These are phyloP conservation scores for Eretmochelys imbricata DNA, from an alignment of 2,113 vertebrate genomes.

Conservation along the genomic window DNA sequence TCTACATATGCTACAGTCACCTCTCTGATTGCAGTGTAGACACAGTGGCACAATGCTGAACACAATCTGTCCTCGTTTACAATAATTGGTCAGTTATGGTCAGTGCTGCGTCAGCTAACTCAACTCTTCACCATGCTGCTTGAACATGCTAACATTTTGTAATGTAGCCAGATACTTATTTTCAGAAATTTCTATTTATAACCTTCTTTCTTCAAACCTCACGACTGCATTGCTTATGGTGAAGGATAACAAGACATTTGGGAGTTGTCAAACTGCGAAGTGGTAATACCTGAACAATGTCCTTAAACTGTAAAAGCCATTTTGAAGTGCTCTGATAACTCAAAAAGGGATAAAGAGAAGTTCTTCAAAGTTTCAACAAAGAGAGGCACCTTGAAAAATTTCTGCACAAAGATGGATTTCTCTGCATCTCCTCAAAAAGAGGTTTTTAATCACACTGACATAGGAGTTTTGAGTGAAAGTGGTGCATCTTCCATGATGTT, in stretches of 20 bases:
- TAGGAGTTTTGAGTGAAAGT: background rate
- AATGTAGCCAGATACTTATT: constrained; percentile 18
- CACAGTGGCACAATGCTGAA: background rate
- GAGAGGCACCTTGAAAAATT: background rate
- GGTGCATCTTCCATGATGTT: background rate
- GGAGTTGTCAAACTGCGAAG: background rate
- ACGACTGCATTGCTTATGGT: background rate
- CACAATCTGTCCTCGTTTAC: constrained; percentile 9
- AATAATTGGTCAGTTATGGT: background rate
- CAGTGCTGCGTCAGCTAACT: background rate
- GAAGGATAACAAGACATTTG: fast-evolving
- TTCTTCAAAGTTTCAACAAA: background rate
- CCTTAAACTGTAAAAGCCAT: background rate
- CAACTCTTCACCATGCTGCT: constrained; percentile 1
- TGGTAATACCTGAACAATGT: background rate
- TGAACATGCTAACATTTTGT: background rate
- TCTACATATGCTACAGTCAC: background rate
- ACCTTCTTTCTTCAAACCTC: background rate
- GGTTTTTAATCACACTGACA: background rate
- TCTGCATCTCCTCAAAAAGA: background rate
- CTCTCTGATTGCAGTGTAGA: background rate
- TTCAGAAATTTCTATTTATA: constrained; percentile 2
- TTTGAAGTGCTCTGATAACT: background rate
- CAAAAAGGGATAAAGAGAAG: background rate
- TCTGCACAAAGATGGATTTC: background rate